Evolutionary conservation across 2,888 invertebrate species (phyloP).

Genomic region (Nomada lathburiana): DNA sequence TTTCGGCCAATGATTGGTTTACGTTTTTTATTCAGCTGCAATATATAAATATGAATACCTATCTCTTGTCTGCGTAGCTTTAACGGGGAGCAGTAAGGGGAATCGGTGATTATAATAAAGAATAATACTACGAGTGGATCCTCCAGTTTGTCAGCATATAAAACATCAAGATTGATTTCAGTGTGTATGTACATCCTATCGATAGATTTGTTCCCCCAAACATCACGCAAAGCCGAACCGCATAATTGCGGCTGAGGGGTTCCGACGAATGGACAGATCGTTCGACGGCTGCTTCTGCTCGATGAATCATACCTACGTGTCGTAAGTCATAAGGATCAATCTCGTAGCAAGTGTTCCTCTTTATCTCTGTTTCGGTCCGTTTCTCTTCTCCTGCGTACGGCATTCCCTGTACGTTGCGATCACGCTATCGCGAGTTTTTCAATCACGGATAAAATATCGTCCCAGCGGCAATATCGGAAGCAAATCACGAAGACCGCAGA

Average conservation of each 20-base stretch:
- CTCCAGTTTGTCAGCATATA: too few species aligned
- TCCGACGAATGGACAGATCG: constrained; percentile 14
- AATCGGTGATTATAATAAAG: too few species aligned
- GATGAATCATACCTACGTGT: constrained; percentile 54
- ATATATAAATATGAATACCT: too few species aligned
- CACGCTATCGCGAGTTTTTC: constrained; percentile 66
- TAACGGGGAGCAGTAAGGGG: too few species aligned
- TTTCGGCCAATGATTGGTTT: too few species aligned
- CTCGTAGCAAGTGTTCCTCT: constrained; percentile 41
- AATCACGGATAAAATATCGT: constrained; percentile 69
- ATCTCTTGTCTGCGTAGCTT: too few species aligned
- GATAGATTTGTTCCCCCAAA: background rate
- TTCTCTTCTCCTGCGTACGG: background rate
- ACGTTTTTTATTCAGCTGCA: too few species aligned
- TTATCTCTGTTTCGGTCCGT: background rate
- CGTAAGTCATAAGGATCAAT: constrained; percentile 69
- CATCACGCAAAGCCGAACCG: background rate
- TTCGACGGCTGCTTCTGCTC: constrained; percentile 22
- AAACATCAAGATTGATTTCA: too few species aligned
- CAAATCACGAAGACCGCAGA: constrained; percentile 69
- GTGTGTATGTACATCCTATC: too few species aligned
- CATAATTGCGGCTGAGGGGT: constrained; percentile 24
- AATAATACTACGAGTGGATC: too few species aligned
- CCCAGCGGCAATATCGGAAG: constrained; percentile 69
- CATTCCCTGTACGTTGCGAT: constrained; percentile 48